Evolutionary conservation across 2,113 vertebrate genomes (phyloP).

Genomic region (Phoxinus phoxinus): DNA sequence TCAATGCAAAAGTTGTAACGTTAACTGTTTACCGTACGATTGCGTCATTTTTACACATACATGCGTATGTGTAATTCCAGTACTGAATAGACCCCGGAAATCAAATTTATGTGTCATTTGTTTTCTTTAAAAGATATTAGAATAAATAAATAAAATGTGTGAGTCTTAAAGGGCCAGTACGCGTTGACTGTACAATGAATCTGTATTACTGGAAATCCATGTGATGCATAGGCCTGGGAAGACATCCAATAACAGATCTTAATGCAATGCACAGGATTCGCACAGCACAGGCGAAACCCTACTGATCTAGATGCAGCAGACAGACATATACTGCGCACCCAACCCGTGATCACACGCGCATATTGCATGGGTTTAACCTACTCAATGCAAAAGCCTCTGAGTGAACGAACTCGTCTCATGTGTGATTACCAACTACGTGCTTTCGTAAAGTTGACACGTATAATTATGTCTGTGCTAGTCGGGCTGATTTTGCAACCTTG

Average conservation of each 20-base stretch:
- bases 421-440: not conserved
- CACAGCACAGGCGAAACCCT: not conserved
- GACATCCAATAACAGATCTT: not conserved
- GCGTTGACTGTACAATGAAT: slow-evolving; percentile 23
- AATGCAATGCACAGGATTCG: not conserved
- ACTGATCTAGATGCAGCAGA: slow-evolving; percentile 31
- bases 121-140: not conserved
- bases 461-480: not conserved
- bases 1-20: slow-evolving; percentile 23
- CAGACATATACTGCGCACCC: slow-evolving; percentile 34
- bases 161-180: slow-evolving; percentile 53
- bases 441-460: slow-evolving; percentile 26
- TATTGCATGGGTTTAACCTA: slow-evolving; percentile 9
- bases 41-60: slow-evolving; percentile 29
- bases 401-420: slow-evolving; percentile 1
- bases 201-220: slow-evolving; percentile 32
- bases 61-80: not conserved
- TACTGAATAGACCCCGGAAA: not conserved
- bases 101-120: not conserved
- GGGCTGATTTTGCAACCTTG: slow-evolving; percentile 46
- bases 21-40: slow-evolving; percentile 21
- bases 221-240: not conserved
- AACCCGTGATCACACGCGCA: not conserved
- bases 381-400: slow-evolving; percentile 3
- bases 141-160: not conserved